A percentile compares a stretch with the other conserved stretches of the same genome.
These are phyloP conservation scores for Casuarius casuarius DNA, from an alignment of 2,113 vertebrate species.

Conservation along the genomic window DNA sequence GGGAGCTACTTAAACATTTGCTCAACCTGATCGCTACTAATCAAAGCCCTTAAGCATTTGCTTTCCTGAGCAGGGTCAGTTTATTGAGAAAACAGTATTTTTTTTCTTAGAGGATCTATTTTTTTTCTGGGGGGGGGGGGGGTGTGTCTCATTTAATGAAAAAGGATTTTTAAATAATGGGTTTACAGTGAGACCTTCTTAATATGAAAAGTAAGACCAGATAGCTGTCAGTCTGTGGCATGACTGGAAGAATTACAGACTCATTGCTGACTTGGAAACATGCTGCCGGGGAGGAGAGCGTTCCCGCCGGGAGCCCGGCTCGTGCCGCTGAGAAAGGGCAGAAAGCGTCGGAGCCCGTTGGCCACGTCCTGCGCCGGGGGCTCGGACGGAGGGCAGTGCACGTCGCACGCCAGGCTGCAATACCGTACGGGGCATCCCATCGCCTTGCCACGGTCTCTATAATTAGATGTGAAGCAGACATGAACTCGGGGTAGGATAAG, in stretches of 20 bases:
- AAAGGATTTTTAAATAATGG: neutral
- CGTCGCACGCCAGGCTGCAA: fast-evolving
- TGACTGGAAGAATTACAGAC: neutral
- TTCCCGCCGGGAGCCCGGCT: neutral
- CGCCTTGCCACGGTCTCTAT: neutral
- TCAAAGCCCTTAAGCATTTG: fast-evolving
- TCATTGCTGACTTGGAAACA: neutral
- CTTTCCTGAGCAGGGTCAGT: neutral
- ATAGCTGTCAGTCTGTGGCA: neutral
- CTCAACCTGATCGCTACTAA: neutral
- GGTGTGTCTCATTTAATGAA: neutral
- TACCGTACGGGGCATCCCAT: neutral
- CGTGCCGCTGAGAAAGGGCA: neutral
- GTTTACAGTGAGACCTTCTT: neutral
- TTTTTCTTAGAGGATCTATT: neutral
- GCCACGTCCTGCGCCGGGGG: neutral
- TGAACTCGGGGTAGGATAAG: fast-evolving
- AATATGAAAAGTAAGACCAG: neutral
- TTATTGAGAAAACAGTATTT: neutral
- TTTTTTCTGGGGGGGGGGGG: neutral
- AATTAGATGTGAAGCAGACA: neutral
- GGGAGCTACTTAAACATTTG: neutral
- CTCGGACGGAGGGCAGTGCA: neutral
- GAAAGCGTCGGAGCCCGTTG: fast-evolving
- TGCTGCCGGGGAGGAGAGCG: fast-evolving